Conservation (phyloP, 2,888 invertebrate species). For the Reticulitermes lucifugus region DNA sequence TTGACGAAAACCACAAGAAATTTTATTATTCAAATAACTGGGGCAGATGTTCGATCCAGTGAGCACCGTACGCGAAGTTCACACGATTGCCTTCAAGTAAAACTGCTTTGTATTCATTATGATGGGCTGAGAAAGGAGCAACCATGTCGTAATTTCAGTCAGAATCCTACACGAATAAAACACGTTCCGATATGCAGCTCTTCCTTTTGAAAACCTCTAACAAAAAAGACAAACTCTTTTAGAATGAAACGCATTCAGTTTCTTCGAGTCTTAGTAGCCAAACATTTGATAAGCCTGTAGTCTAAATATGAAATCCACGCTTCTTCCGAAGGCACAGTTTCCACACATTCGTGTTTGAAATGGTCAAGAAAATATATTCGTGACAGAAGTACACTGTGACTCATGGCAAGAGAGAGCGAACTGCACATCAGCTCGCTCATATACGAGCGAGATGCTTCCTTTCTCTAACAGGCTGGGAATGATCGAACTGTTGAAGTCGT, state of each 20-base stretch:
- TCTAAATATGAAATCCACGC: background rate
- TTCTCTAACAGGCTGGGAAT: conserved; percentile 12
- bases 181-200: background rate
- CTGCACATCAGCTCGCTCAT: conserved; percentile 20
- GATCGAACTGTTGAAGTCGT: background rate
- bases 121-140: too few relatives aligned
- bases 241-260: background rate
- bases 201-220: background rate
- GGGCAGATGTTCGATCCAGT: too few relatives aligned
- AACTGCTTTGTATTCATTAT: too few relatives aligned
- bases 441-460: background rate
- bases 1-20: too few relatives aligned
- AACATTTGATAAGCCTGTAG: background rate
- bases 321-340: background rate
- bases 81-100: too few relatives aligned
- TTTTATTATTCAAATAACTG: too few relatives aligned
- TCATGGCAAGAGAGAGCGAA: conserved; percentile 7
- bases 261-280: background rate
- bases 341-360: background rate
- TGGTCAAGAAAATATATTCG: conserved; percentile 4
- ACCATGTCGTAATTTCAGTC: background rate
- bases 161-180: background rate
- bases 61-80: too few relatives aligned
- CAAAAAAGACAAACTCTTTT: background rate
- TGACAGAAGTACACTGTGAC: background rate